Base-by-base conservation (phyloP, 2,888 invertebrate species). In the Melieria omissa region DNA sequence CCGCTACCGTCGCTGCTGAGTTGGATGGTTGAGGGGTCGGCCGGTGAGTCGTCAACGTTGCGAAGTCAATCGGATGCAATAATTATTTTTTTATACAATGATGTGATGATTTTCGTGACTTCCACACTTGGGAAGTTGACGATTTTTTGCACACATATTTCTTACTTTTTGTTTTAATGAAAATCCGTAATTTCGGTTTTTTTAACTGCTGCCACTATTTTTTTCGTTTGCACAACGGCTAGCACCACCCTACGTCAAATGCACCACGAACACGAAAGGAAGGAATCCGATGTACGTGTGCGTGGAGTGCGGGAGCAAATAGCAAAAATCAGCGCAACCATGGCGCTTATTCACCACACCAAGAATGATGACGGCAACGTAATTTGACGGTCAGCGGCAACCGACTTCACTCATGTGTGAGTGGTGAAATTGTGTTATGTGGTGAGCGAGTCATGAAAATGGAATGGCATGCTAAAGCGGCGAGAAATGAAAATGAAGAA, bases 321-420 rank as follows among this genome's bases (percentile, higher is more conserved):
- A 57, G 60, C 1, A 16, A 58, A 52, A 49, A 73, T 55, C 58
- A 70, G 62, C 55, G 68, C 41, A 62, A 57, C 58, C 7, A 66
- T 66, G 66, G 42, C 66, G 66, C 58, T n/a, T 73, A 77, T 77
- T 77, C 71, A 79, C 76, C 77, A 76, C 80, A 74, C 63, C 71
- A 77, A 78, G 77, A 78, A 78, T 80, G 80, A 82, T 80, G 81
- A 80, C 82, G 81, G 82, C 79, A 80, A 83, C 80, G 80, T 80
- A 80, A 57, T 65, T 73, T 72, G 62, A 45, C 29, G 29, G 29
- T 29, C 29, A 29, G 29, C 29, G 29, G 29, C 29, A 29, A 29
- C 29, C 29, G 29, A 29, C 77, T 79, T 74, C 74, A 75, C 73
- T 74, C 76, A 73, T n/a, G 63, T 73, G 75, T 64, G 73, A 29